A percentile compares a stretch with the other conserved stretches of the same genome.
Conservation (phyloP, 2,797 vertebrate species). For the Sciurus carolinensis region DNA sequence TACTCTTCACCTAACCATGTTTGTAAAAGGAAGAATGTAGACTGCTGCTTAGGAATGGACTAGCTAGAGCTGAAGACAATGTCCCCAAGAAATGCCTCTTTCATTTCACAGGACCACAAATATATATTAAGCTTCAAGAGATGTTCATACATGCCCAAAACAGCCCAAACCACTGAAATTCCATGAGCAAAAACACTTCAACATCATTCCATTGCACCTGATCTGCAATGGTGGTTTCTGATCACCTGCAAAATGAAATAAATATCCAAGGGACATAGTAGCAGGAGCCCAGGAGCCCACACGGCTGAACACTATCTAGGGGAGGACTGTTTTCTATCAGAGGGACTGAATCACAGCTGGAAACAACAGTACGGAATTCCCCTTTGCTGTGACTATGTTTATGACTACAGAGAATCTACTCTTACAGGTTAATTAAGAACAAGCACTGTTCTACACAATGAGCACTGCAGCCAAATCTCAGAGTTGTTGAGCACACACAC, state of each 20-base stretch:
- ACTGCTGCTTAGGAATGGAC: background rate
- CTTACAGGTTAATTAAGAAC: background rate
- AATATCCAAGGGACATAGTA: background rate
- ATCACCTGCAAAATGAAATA: constrained; percentile 29
- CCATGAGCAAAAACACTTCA: background rate
- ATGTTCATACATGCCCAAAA: background rate
- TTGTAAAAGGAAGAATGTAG: background rate
- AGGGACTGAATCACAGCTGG: background rate
- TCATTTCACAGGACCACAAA: background rate
- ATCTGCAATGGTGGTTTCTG: background rate
- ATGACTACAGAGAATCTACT: background rate
- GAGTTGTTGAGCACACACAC: background rate
- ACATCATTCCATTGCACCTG: background rate
- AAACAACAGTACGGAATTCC: background rate
- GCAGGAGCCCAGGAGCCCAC: background rate
- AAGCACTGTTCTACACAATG: background rate
- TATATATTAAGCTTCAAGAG: background rate
- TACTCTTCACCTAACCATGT: background rate
- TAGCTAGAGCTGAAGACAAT: background rate
- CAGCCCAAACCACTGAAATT: background rate
- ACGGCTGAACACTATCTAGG: background rate
- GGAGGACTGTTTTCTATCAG: constrained; percentile 23
- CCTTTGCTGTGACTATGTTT: background rate
- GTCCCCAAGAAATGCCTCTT: background rate
- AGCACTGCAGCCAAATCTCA: background rate